Evolutionary conservation across 2,888 invertebrate genomes (phyloP).

Genomic region (Cantharis rufa): DNA sequence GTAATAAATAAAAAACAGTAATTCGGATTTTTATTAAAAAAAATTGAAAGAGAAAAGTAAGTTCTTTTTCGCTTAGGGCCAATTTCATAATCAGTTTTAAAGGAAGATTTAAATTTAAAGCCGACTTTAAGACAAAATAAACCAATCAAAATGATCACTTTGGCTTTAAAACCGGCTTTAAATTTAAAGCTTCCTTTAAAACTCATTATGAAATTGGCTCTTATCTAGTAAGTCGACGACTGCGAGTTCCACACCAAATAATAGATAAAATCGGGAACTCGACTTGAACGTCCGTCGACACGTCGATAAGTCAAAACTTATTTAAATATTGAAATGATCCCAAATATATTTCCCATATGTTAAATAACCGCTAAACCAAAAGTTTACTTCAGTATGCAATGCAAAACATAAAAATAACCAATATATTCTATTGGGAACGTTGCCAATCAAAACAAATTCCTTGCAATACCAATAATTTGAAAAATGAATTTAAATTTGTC

Average conservation of each 20-base stretch:
- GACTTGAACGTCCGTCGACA: not conserved
- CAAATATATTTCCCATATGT: not conserved
- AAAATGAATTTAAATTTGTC: slow-evolving; percentile 12
- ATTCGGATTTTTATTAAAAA: not conserved
- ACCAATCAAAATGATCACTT: too few relatives aligned
- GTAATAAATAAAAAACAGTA: not conserved
- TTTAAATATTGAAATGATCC: not conserved
- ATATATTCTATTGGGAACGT: slow-evolving; percentile 4
- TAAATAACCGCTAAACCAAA: not conserved
- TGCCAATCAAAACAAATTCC: slow-evolving; percentile 21
- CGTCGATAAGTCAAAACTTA: not conserved
- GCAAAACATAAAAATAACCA: slow-evolving; percentile 1
- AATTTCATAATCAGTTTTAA: too few relatives aligned
- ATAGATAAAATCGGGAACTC: not conserved
- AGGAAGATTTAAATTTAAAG: too few relatives aligned
- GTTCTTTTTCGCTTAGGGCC: too few relatives aligned
- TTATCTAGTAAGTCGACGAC: too few relatives aligned
- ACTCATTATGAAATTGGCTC: too few relatives aligned
- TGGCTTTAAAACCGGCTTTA: too few relatives aligned
- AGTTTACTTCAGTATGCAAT: not conserved
- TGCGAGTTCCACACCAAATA: not conserved
- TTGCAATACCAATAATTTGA: slow-evolving; percentile 9
- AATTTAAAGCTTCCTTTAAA: too few relatives aligned
- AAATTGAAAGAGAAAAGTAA: not conserved
- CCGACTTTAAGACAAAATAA: too few relatives aligned